Percentiles rank a stretch among this genome's conserved stretches.
Evolutionary conservation across 92 coral and sea anemone species (phyloP).

Genomic region (Palythoa grandiflora): DNA sequence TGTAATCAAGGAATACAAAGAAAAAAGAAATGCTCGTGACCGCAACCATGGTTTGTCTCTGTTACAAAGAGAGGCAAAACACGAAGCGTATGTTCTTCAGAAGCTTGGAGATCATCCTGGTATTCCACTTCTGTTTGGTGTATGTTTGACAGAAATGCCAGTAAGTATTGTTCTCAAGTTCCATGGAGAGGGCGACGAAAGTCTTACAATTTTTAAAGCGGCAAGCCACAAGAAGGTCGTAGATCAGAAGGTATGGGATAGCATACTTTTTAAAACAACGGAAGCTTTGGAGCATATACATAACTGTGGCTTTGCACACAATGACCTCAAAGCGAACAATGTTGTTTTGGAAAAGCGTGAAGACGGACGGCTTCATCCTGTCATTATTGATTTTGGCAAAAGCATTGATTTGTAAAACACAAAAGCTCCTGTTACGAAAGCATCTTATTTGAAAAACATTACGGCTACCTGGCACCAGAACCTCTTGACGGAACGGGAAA

Average conservation of each 20-base stretch:
- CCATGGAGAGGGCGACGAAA: constrained; percentile 45
- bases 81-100: constrained; percentile 42
- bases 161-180: constrained; percentile 53
- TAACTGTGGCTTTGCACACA: constrained; percentile 38
- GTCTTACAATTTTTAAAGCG: too few species aligned
- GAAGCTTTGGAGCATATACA: constrained; percentile 44
- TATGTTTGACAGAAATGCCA: constrained; percentile 25
- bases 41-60: constrained; percentile 9
- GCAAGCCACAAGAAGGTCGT: background rate
- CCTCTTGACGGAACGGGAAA: constrained; percentile 47
- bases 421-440: constrained; percentile 10
- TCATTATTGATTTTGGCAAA: constrained; percentile 40
- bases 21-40: constrained; percentile 4
- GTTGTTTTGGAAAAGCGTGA: constrained; percentile 43
- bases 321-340: constrained; percentile 33
- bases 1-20: constrained; percentile 58
- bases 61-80: constrained; percentile 33
- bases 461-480: constrained; percentile 45
- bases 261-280: constrained; percentile 29
- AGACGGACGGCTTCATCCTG: constrained; percentile 34
- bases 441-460: constrained; percentile 8
- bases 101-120: constrained; percentile 69
- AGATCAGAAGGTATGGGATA: constrained; percentile 34
- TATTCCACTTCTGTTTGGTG: constrained; percentile 62
- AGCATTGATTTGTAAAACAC: constrained; percentile 30